phyloP scores from a whole-genome alignment of 2,888 invertebrate genomes.

The Cosmopolites sordidus region DNA sequence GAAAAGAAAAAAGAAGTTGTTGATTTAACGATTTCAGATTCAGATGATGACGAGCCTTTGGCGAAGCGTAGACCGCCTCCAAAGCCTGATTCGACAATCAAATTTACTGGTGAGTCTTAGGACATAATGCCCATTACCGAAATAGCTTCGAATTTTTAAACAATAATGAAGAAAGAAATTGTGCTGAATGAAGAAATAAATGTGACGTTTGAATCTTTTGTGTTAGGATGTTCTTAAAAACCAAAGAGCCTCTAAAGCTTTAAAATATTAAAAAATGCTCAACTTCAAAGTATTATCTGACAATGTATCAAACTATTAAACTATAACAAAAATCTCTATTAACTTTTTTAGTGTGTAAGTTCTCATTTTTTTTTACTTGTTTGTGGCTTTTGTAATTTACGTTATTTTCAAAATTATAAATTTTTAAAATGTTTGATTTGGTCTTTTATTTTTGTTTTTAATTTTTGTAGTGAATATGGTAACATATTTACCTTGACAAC shows the following conservation, averaged over 20 bases:
- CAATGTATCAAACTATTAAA: too few species aligned
- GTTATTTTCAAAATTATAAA: conserved; percentile 12
- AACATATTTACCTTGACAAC: too few species aligned
- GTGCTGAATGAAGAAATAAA: too few species aligned
- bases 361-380: conserved; percentile 1
- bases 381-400: conserved; percentile 15
- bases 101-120: conserved; percentile 44
- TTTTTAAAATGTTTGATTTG: conserved; percentile 12
- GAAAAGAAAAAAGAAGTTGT: conserved; percentile 52
- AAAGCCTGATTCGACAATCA: conserved; percentile 47
- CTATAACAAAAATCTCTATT: too few species aligned
- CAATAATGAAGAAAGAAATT: too few species aligned
- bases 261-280: too few species aligned
- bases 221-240: neutral
- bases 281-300: too few species aligned
- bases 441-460: conserved; percentile 13
- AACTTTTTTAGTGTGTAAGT: too few species aligned
- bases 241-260: too few species aligned
- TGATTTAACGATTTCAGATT: conserved; percentile 70
- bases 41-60: conserved; percentile 64
- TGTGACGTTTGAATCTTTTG: too few species aligned
- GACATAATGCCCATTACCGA: conserved; percentile 18
- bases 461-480: too few species aligned
- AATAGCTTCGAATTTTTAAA: too few species aligned
- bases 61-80: conserved; percentile 53